A percentile compares a stretch with the other conserved stretches of the same genome.
These are phyloP conservation scores for Grammomys dolichurus DNA, from an alignment of 2,113 vertebrate genomes.

Conservation along the genomic window DNA sequence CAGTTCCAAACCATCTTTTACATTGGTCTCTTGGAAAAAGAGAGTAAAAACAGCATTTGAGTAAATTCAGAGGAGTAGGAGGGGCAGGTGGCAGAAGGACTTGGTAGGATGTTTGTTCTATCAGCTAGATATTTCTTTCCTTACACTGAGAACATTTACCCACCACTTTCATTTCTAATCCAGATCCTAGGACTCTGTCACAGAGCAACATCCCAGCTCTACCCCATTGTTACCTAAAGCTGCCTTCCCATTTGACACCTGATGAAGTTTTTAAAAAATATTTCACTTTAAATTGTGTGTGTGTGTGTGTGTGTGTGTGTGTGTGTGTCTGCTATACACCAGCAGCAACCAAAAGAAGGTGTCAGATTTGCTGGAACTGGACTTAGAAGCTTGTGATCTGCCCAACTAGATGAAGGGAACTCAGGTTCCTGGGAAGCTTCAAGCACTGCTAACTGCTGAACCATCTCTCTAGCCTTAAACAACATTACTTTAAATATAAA, in stretches of 20 bases:
- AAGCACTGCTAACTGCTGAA: no score
- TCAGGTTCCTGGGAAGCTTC: no score
- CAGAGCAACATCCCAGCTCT: background rate
- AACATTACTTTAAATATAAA: no score
- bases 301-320: background rate
- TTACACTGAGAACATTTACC: background rate
- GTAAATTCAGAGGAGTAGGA: background rate
- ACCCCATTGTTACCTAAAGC: background rate
- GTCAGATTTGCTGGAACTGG: no score
- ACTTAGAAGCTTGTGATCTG: no score
- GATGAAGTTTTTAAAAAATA: background rate
- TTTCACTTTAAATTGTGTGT: background rate
- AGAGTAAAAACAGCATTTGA: background rate
- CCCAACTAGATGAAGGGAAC: no score
- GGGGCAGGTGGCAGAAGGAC: background rate
- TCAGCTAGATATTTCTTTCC: background rate
- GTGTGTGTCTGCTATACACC: background rate
- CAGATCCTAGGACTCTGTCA: background rate
- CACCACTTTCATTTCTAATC: background rate
- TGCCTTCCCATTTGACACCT: slow-evolving; percentile 16
- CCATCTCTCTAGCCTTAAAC: no score
- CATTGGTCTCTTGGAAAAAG: background rate
- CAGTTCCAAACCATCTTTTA: background rate
- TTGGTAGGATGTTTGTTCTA: background rate
- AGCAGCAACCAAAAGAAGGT: no score